A percentile compares a stretch with the other conserved stretches of the same genome.
phyloP scores from a whole-genome alignment of 2,113 vertebrate species.

The Callipepla californica region DNA sequence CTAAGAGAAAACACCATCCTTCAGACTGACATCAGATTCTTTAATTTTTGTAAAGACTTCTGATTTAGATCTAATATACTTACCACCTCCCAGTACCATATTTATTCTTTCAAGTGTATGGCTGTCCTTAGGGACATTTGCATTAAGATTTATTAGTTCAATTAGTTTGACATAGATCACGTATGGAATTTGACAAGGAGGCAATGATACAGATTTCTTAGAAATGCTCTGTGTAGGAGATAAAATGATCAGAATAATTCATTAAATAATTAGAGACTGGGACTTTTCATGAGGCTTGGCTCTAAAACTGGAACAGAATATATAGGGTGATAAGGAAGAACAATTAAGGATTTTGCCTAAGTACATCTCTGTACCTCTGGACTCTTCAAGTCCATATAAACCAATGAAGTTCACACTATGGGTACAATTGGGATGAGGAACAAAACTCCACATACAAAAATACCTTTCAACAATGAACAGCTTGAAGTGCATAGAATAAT shows the following conservation, averaged over 20 bases:
- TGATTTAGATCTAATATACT: not conserved
- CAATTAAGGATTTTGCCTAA: not conserved
- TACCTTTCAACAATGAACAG: not conserved
- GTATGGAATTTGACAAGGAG: not conserved
- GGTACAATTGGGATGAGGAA: not conserved
- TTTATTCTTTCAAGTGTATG: not conserved
- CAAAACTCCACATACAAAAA: not conserved
- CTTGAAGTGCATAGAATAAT: not conserved
- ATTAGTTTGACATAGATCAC: not conserved
- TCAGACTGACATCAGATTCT: not conserved
- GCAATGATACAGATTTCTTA: not conserved
- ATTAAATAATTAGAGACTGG: not conserved
- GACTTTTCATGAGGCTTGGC: not conserved
- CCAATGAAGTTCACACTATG: not conserved
- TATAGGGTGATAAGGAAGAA: not conserved
- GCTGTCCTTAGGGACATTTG: not conserved
- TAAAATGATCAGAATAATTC: not conserved
- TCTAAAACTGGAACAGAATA: not conserved
- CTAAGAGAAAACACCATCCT: not conserved
- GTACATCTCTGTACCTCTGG: not conserved
- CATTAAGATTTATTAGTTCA: not conserved
- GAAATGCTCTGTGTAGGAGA: not conserved
- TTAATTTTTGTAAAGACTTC: not conserved
- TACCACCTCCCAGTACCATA: not conserved
- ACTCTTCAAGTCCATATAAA: not conserved